Evolutionary conservation across 1,140 invertebrate genomes (phyloP), one percentile per base, ranked within the genome.

Genomic region (Drosophila cardini): DNA sequence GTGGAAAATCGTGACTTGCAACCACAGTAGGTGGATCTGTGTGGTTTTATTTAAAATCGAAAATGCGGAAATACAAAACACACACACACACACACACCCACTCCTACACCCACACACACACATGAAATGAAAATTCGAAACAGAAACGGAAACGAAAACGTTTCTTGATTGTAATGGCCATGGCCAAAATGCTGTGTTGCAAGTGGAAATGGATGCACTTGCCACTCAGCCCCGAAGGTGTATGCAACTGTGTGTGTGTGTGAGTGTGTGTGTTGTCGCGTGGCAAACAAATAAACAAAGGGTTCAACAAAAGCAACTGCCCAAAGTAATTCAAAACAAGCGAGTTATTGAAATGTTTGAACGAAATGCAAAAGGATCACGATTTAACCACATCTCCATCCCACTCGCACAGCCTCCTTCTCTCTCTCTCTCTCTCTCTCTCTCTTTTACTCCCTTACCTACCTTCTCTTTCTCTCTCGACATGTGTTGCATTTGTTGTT

Each of bases 311-410:
- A 81, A 85, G 81, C 81, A 85, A 68, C 68, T 40, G 74, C 18
- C 58, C 82, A 85, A 87, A 87, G 83, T 89, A 89, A 83, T 87
- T 89, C 83, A 87, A 89, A 83, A 87, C 62, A 86, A 70, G 50
- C 46, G 60, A 55, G 70, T 61, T 82, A 69, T 73, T 67, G 69
- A 60, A 79, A 82, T 71, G 76, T 78, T 75, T 70, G 50, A 71
- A 68, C 40, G 63, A 10, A 42, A 67, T 43, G 55, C 36, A 43
- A 72, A 62, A 68, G 63, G 30, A 53, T 43, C 38, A 16, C 26
- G 65, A 55, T 56, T 73, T 73, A 69, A 69, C 32, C 72, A 62
- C 11, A 46, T 45, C 40, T 65, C 36, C 7, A 21, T 40, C 60
- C n/a, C 8, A 5, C 68, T 32, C 2, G 0, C 8, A 15, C 58